Evolutionary conservation across 2,113 vertebrate genomes (phyloP).

Genomic region (Heterotilapia buettikoferi): DNA sequence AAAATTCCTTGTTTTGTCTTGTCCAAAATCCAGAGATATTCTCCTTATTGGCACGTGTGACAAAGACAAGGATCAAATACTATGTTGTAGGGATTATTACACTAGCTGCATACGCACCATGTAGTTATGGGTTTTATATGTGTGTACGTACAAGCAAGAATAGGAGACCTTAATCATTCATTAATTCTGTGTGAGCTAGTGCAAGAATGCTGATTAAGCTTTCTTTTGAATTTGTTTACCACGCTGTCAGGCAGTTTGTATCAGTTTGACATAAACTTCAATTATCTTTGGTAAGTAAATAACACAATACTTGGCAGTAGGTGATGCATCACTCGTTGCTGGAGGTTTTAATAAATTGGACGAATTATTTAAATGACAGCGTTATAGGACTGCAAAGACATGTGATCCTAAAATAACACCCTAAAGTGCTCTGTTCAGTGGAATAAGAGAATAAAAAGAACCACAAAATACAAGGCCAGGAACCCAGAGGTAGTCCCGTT

Average conservation of each 20-base stretch:
- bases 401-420: constrained; percentile 43
- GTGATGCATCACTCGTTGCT: neutral
- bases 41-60: neutral
- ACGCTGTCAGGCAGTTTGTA: neutral
- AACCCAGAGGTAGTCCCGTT: constrained; percentile 27
- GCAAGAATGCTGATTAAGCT: neutral
- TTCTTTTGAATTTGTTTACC: neutral
- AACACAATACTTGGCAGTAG: neutral
- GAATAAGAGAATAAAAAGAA: constrained; percentile 39
- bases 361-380: constrained; percentile 28
- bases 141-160: neutral
- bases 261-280: neutral
- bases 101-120: neutral
- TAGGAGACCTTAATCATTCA: neutral
- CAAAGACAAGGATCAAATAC: neutral
- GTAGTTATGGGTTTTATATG: neutral
- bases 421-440: constrained; percentile 31
- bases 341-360: constrained; percentile 5
- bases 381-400: neutral
- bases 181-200: neutral
- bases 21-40: neutral
- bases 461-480: constrained; percentile 37
- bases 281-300: neutral
- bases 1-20: neutral
- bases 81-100: neutral